Percentiles rank a stretch among this genome's conserved stretches.
phyloP scores from a whole-genome alignment of 2,113 vertebrate genomes.

The Cololabis saira region DNA sequence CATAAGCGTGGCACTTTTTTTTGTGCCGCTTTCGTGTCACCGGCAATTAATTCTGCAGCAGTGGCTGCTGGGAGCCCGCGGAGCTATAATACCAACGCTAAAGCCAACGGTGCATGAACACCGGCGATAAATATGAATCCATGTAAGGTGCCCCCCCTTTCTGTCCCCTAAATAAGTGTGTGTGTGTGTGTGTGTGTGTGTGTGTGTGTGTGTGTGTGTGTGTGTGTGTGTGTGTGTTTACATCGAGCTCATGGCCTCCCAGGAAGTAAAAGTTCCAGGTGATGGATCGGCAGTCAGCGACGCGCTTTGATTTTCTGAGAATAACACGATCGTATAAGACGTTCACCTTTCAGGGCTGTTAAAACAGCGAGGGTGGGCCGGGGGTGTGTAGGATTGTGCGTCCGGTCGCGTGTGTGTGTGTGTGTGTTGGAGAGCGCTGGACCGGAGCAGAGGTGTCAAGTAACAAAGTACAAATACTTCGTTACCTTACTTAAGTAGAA shows the following conservation, averaged over 20 bases:
- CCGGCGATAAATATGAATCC: slow-evolving; percentile 57
- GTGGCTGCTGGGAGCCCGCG: slow-evolving; percentile 27
- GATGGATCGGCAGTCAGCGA: slow-evolving; percentile 57
- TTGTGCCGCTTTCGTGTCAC: slow-evolving; percentile 63
- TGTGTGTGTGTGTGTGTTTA: slow-evolving; percentile 21
- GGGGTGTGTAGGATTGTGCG: slow-evolving; percentile 22
- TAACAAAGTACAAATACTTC: too few relatives aligned
- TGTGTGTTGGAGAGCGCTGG: neutral
- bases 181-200: neutral
- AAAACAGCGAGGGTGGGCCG: slow-evolving; percentile 30
- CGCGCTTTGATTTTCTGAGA: slow-evolving; percentile 67
- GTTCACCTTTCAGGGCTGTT: slow-evolving; percentile 70
- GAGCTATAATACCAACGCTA: slow-evolving; percentile 54
- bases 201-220: slow-evolving; percentile 27
- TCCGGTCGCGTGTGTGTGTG: too few relatives aligned
- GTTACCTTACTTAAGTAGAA: too few relatives aligned
- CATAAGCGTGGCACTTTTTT: slow-evolving; percentile 68
- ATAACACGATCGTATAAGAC: slow-evolving; percentile 72
- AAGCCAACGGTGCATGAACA: slow-evolving; percentile 50
- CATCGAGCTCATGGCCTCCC: slow-evolving; percentile 34
- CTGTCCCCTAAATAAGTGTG: slow-evolving; percentile 24
- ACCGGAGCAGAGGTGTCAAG: neutral
- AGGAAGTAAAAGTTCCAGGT: slow-evolving; percentile 43
- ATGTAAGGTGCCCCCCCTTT: slow-evolving; percentile 12
- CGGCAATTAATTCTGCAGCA: slow-evolving; percentile 67